These are phyloP conservation scores for Perognathus longimembris DNA, from an alignment of 2,113 vertebrate species.

Conservation along the genomic window DNA sequence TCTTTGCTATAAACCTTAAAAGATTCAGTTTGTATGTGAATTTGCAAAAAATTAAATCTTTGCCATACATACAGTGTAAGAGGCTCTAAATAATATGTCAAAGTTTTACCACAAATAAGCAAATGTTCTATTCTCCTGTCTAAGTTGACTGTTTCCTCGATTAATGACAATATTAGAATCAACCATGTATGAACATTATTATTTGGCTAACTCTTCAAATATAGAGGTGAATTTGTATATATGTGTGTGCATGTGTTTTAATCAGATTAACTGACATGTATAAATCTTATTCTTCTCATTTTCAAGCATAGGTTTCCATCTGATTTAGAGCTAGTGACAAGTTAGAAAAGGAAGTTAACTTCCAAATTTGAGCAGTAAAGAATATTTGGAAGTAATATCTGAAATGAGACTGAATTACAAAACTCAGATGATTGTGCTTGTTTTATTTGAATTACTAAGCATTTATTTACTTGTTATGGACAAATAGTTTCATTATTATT, in stretches of 20 bases:
- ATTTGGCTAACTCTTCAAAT: background rate
- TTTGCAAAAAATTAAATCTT: background rate
- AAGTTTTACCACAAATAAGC: background rate
- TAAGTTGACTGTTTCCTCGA: background rate
- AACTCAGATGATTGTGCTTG: slow-evolving; percentile 1
- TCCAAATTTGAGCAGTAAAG: background rate
- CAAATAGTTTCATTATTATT: background rate
- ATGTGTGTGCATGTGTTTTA: too few species aligned
- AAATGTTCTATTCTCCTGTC: background rate
- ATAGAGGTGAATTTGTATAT: background rate
- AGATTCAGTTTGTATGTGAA: background rate
- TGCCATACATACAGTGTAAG: background rate
- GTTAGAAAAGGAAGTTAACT: background rate
- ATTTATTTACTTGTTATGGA: slow-evolving; percentile 1
- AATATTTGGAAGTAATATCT: background rate
- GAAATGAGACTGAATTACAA: slow-evolving; percentile 9
- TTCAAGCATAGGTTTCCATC: slow-evolving; percentile 9
- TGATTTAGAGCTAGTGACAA: slow-evolving; percentile 28
- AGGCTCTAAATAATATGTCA: background rate
- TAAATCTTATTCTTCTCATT: background rate
- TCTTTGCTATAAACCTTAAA: background rate
- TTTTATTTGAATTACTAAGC: slow-evolving; percentile 29
- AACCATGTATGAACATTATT: background rate
- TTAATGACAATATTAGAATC: background rate
- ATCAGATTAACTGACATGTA: background rate